These are phyloP conservation scores for Sepioteuthis lessoniana DNA, from an alignment of 2,888 invertebrate genomes.

Conservation along the genomic window DNA sequence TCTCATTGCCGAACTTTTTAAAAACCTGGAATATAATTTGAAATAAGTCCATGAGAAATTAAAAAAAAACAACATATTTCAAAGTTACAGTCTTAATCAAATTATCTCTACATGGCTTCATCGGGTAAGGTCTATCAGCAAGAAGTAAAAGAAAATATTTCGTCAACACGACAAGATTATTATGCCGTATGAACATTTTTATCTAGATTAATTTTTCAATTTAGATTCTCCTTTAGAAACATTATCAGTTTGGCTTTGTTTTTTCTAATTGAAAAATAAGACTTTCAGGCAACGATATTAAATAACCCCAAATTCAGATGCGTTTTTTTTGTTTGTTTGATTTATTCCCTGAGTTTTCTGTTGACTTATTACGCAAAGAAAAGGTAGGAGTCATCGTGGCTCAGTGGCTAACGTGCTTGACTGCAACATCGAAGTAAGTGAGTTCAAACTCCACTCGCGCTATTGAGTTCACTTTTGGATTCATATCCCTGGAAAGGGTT, in stretches of 20 bases:
- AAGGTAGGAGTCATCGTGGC: too few species aligned
- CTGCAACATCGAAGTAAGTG: too few species aligned
- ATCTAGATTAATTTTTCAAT: background rate
- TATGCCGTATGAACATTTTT: background rate
- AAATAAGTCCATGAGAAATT: background rate
- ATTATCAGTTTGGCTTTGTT: background rate
- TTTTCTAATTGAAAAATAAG: background rate
- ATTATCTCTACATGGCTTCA: background rate
- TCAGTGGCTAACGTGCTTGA: too few species aligned
- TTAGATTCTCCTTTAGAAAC: background rate
- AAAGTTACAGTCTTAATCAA: background rate
- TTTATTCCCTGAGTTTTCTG: too few species aligned
- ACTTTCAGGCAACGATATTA: background rate
- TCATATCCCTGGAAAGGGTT: too few species aligned
- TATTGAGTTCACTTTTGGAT: too few species aligned
- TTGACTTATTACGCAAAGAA: too few species aligned
- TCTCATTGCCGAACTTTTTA: background rate
- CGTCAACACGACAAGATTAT: background rate
- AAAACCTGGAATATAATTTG: background rate
- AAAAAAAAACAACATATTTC: background rate
- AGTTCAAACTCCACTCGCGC: too few species aligned
- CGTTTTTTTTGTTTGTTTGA: too few species aligned
- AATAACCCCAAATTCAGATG: background rate
- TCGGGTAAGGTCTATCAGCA: accelerated
- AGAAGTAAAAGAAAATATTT: background rate